Base-by-base conservation (phyloP, 2,797 vertebrate genomes). In the Peromyscus aztecus region DNA sequence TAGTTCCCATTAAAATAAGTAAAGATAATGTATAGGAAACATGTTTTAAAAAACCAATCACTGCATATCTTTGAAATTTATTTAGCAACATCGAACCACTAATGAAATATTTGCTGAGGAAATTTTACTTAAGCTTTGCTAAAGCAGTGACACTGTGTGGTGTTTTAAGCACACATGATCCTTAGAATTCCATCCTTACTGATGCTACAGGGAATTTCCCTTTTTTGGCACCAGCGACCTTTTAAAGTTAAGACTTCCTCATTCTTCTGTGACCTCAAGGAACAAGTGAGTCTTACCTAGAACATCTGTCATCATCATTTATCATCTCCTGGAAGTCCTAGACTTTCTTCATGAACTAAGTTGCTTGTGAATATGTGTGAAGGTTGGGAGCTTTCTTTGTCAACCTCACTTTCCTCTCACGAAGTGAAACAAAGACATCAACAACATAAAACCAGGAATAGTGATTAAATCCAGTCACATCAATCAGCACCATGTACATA, bases 351-450 rank as follows among this genome's bases (percentile, higher is more conserved):
- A 17, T 23, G 10, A 95, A 29, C 4, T 0, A 63, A 46, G 73
- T 63, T 87, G 21, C n/a, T 90, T 17, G 37, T 40, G 17, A 29
- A 40, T 49, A 80, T 23, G 37, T 52, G 10, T 76, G 4, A 57
- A 40, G 4, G 0, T 7, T 57, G 37, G 4, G 8, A 2, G 12
- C 4, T 61, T 37, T 69, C 24, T 27, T 77, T 21, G 82, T 61
- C 1, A 8, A 69, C 4, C 6, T 2, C 34, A 11, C 5, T 14
- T 43, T 71, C 1, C 46, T 7, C 4, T 27, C 0, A 37, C 12
- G 49, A 24, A 4, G 78, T 43, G n/a, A 75, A 88, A 78, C 31
- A 4, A 29, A 75, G 46, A 4, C 0, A 37, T 43, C 67, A 67
- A 37, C 7, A 31, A 24, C 31, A 57, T 4, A 1, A n/a, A 83